Conservation (phyloP, 2,113 vertebrate genomes). For the Manacus vitellinus region DNA sequence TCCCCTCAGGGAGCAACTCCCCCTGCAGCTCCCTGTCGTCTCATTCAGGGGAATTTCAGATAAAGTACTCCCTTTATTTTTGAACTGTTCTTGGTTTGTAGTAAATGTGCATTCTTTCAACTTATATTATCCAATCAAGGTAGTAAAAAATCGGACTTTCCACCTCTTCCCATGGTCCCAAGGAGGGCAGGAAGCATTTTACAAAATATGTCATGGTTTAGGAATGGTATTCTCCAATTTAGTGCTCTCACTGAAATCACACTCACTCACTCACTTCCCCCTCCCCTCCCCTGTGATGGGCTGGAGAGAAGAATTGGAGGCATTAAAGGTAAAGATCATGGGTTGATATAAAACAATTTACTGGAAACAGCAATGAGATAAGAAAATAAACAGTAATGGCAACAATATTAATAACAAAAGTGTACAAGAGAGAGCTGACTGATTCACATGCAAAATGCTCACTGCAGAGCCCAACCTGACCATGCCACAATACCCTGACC, state of each 20-base stretch:
- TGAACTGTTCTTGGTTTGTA: neutral
- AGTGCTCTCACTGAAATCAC: neutral
- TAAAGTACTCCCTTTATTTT: neutral
- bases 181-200: neutral
- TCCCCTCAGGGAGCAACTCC: neutral
- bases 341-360: neutral
- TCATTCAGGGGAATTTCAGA: neutral
- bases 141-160: neutral
- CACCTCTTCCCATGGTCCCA: neutral
- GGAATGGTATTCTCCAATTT: neutral
- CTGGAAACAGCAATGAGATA: neutral
- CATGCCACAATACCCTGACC: neutral
- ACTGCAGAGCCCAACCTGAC: accelerated
- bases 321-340: neutral
- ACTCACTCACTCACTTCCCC: no score
- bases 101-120: neutral
- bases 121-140: neutral
- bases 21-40: neutral
- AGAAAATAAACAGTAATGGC: neutral
- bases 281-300: neutral
- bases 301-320: neutral
- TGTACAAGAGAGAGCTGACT: neutral
- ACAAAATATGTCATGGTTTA: neutral
- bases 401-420: neutral
- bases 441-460: neutral